Evolutionary conservation across 2,113 vertebrate species (phyloP).

Genomic region (Mormoops blainvillei): DNA sequence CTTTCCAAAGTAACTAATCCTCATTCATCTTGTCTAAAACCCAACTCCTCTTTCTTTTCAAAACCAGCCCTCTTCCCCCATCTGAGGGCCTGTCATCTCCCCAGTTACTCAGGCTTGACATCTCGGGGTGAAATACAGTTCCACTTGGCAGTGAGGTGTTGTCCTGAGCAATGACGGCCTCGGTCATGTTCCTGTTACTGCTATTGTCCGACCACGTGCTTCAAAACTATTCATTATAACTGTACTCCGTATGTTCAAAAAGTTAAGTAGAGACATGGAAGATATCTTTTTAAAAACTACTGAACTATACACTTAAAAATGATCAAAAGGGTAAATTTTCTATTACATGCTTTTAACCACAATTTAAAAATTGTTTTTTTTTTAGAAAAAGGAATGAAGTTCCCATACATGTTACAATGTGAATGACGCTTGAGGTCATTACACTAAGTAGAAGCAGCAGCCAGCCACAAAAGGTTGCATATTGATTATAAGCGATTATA

Average conservation of each 20-base stretch:
- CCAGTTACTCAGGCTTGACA: not conserved
- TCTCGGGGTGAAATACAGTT: not conserved
- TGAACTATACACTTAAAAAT: not conserved
- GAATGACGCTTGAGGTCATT: not conserved
- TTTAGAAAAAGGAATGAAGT: not conserved
- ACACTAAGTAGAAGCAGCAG: not conserved
- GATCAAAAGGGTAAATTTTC: not conserved
- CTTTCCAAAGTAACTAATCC: not conserved
- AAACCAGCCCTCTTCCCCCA: not conserved
- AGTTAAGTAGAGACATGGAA: not conserved
- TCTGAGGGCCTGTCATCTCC: too few species aligned
- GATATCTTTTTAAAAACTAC: not conserved
- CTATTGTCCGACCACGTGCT: too few species aligned
- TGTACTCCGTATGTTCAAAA: too few species aligned
- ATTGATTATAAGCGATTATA: not conserved
- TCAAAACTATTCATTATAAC: not conserved
- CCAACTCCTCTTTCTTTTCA: not conserved
- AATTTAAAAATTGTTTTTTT: not conserved
- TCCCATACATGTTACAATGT: not conserved
- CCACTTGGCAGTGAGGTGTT: not conserved
- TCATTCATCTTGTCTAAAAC: not conserved
- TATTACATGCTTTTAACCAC: not conserved
- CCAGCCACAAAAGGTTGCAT: not conserved
- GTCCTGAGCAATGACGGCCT: not conserved
- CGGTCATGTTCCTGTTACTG: rapidly evolving